Evolutionary conservation across 2,888 invertebrate genomes (phyloP).

Genomic region (Leucophenga montana): DNA sequence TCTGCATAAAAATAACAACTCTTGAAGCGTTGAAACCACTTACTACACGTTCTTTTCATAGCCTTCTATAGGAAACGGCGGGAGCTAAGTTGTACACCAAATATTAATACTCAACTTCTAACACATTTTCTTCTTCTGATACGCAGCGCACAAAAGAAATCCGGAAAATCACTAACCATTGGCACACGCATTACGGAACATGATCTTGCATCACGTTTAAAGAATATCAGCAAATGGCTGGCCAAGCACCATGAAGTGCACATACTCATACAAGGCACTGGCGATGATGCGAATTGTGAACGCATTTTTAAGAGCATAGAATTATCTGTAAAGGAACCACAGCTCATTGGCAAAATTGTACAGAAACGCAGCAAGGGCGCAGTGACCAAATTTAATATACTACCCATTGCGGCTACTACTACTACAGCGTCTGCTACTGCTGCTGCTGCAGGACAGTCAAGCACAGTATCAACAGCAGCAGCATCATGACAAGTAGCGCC

Average conservation of each 20-base stretch:
- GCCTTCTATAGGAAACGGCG: too few relatives aligned
- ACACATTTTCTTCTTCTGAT: background rate
- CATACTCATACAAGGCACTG: slow-evolving; percentile 62
- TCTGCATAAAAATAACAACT: too few relatives aligned
- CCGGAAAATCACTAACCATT: slow-evolving; percentile 79
- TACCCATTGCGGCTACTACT: slow-evolving; percentile 73
- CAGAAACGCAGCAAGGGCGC: slow-evolving; percentile 79
- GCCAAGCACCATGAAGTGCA: slow-evolving; percentile 79
- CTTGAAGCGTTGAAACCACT: background rate
- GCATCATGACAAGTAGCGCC: slow-evolving; percentile 51
- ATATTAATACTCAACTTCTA: too few relatives aligned
- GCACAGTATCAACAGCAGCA: too few relatives aligned
- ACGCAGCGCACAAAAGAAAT: slow-evolving; percentile 72
- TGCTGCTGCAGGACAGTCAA: slow-evolving; percentile 29
- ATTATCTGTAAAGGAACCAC: slow-evolving; percentile 73
- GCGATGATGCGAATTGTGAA: slow-evolving; percentile 71
- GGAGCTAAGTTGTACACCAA: too few relatives aligned
- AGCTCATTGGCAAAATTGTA: slow-evolving; percentile 75
- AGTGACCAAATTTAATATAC: slow-evolving; percentile 78
- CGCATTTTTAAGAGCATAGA: slow-evolving; percentile 76
- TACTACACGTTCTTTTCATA: too few relatives aligned
- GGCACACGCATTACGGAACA: slow-evolving; percentile 78
- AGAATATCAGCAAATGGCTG: slow-evolving; percentile 80
- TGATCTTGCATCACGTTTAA: slow-evolving; percentile 79
- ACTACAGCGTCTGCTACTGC: background rate